Base-by-base conservation (phyloP, 2,888 invertebrate species). In the Idaea aversata region DNA sequence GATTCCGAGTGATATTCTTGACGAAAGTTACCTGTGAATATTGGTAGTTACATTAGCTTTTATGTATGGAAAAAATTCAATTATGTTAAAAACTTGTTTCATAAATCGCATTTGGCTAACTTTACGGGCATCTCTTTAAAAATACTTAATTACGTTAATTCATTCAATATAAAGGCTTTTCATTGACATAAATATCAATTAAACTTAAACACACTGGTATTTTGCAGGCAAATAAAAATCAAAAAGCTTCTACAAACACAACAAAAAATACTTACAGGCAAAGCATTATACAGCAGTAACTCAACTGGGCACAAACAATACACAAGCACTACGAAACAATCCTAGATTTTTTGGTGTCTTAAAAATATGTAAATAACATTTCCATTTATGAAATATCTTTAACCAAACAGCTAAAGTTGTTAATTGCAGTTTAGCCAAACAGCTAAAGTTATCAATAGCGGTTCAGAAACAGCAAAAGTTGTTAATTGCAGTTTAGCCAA, bases 1-100 rank as follows among this genome's bases (percentile, higher is more conserved):
- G 85, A 83, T 72, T 93, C 93, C 0, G 88, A 84, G 72, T 91
- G 90, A 63, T 80, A 86, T 71, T 93, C 93, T 64, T 91, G 92
- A 2, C 91, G 88, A 67, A 87, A 91, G 65, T 91, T 93, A 60
- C 93, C 93, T 93, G 88, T 5, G 73, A 77, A 61, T 63, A 15
- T 68, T 67, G 60, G 15, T 0, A 6, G 6, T 58, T 16, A 58
- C 58, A 16, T 58, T 15, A 58, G 0, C 3, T 0, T 16, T 4
- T 15, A 5, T 15, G 7, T 13, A 6, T 58, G 4, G 6, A 58
- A 58, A 57, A 57, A 57, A 3, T 7, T 57, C 15, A 3, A 13
- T 57, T 57, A 1, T 15, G 15, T 58, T 47, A 13, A 47, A 38
- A 38, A 13, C 6, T 47, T 4, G 10, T 13, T 47, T 47, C 7